Conservation (phyloP, 2,888 invertebrate genomes). For the Drosophila maculinotata region DNA sequence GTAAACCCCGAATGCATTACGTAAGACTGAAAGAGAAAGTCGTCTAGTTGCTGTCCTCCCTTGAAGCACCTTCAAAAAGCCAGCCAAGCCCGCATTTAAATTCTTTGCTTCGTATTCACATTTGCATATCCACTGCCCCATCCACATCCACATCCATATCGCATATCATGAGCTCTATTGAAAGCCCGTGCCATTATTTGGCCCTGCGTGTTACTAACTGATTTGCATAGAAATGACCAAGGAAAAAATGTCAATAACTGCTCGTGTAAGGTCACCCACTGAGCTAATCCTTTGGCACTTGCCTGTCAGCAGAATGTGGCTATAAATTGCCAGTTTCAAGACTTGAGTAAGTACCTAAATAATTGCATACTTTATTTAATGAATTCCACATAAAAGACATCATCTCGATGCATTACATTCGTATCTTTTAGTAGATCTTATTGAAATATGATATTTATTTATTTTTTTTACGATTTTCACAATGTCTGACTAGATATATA, state of each 20-base stretch:
- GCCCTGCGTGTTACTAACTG: conserved; percentile 67
- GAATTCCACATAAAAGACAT: too few relatives aligned
- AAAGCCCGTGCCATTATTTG: conserved; percentile 50
- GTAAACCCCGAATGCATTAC: conserved; percentile 44
- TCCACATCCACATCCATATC: conserved; percentile 37
- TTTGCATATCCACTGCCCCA: conserved; percentile 56
- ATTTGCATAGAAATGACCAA: conserved; percentile 71
- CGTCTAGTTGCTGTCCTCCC: conserved; percentile 33
- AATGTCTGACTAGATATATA: neutral
- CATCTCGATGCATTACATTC: neutral
- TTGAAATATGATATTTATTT: neutral
- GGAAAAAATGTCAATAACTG: conserved; percentile 55
- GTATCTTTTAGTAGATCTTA: neutral
- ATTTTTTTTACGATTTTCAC: too few relatives aligned
- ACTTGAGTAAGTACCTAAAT: neutral
- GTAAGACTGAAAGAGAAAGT: conserved; percentile 53
- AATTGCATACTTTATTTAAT: neutral
- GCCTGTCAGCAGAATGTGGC: neutral
- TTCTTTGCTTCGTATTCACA: conserved; percentile 41
- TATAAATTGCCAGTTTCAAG: neutral
- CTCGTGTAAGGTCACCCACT: conserved; percentile 36
- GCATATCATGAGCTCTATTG: conserved; percentile 64
- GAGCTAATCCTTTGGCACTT: conserved; percentile 48
- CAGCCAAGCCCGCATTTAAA: conserved; percentile 58
- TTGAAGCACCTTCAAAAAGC: conserved; percentile 12